Conservation (phyloP, 1,140 invertebrate species). For the Mercenaria mercenaria region DNA sequence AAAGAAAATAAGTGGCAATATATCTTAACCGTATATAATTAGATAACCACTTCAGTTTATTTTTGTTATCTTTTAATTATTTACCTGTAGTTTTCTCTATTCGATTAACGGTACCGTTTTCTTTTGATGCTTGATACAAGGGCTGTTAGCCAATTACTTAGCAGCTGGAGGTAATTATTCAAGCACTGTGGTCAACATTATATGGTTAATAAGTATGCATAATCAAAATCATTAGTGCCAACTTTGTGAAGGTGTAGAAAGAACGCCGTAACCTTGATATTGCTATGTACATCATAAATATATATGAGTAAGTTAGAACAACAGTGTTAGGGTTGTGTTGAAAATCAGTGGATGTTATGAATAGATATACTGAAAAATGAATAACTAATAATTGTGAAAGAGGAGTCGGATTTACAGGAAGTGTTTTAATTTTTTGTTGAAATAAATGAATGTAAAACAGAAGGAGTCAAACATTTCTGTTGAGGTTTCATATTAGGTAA, state of each 20-base stretch:
- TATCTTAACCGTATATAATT: too few species aligned
- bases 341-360: neutral
- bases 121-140: neutral
- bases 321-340: neutral
- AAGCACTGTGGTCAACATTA: neutral
- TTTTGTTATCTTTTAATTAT: too few species aligned
- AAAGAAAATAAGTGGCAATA: too few species aligned
- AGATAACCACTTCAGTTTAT: too few species aligned
- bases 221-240: neutral
- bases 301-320: neutral
- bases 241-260: neutral
- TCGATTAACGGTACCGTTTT: neutral
- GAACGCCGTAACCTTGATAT: neutral
- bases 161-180: neutral
- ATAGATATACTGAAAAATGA: too few species aligned
- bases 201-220: neutral
- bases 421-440: too few species aligned
- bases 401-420: too few species aligned
- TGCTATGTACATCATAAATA: neutral
- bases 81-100: too few species aligned
- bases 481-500: too few species aligned
- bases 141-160: neutral
- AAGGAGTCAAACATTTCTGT: too few species aligned
- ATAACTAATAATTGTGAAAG: too few species aligned
- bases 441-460: too few species aligned